Evolutionary conservation across 2,888 invertebrate species (phyloP).

Genomic region (Sialis lutaria): DNA sequence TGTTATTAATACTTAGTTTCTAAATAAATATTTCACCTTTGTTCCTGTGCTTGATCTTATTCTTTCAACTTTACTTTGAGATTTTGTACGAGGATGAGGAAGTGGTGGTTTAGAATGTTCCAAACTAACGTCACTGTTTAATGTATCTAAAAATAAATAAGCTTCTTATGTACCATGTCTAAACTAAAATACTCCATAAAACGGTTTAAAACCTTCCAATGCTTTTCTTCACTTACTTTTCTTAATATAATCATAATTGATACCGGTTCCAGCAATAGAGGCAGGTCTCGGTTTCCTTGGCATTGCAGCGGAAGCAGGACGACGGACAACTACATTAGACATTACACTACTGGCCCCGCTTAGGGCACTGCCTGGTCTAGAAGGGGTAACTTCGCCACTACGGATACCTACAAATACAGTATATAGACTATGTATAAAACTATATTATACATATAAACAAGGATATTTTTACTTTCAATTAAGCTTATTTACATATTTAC

Average conservation of each 20-base stretch:
- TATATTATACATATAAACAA: no score
- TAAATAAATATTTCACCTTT: not conserved
- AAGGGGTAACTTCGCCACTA: slow-evolving; percentile 32
- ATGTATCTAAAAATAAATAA: slow-evolving; percentile 1
- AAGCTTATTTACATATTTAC: no score
- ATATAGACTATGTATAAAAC: no score
- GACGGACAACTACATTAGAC: slow-evolving; percentile 31
- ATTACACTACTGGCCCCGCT: slow-evolving; percentile 46
- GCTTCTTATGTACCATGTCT: not conserved
- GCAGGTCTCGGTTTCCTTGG: slow-evolving; percentile 60
- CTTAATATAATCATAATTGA: no score
- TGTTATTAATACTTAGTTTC: not conserved
- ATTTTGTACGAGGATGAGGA: slow-evolving; percentile 26
- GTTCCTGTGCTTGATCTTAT: not conserved
- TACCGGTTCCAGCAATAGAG: slow-evolving; percentile 54
- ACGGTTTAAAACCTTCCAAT: not conserved
- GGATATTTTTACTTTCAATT: no score
- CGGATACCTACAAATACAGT: slow-evolving; percentile 1
- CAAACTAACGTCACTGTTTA: slow-evolving; percentile 12
- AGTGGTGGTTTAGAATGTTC: slow-evolving; percentile 32
- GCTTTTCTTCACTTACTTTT: no score
- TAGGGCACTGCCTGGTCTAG: slow-evolving; percentile 76
- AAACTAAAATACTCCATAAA: not conserved
- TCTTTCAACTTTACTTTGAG: slow-evolving; percentile 15
- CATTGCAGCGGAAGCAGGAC: slow-evolving; percentile 27